Evolutionary conservation across 2,888 invertebrate species (phyloP), one percentile per base, ranked within the genome.

Genomic region (Epinotia brunnichana): DNA sequence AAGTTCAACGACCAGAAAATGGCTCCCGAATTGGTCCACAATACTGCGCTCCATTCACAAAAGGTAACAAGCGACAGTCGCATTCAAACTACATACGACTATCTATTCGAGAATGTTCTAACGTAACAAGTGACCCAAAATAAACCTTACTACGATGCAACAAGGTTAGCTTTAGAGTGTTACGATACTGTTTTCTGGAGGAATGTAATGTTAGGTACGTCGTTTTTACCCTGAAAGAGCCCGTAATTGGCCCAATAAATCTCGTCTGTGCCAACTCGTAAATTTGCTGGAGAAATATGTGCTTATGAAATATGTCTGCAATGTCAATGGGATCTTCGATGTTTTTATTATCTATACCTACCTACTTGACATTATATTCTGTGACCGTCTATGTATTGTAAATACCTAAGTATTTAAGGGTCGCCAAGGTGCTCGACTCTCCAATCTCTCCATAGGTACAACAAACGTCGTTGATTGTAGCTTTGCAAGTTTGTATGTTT

Each of bases 1-100:
- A 63, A 70, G 66, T 67, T 67, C 72, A 72, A 61, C 29, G 72
- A 15, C 66, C 72, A 53, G 44, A 63, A 61, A 72, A 61, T 17
- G 35, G 61, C 19, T 64, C 51, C 41, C 10, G 17, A 72, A 72
- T 72, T 67, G 67, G 56, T 48, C 13, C 48, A 72, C 54, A 72
- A 67, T 72, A 51, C 21, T 11, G 3, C 51, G 17, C 19, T 66
- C 17, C 39, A 29, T 13, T 13, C 35, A 44, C 67, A 17, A 51
- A 62, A 51, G 17, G 29, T 63, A 17, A 29, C 13, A 63, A 63
- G 19, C 17, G 41, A 39, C 57, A 29, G 9, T 5, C 7, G 29
- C 9, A 10, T 59, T 59, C 17, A n/a, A 17, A 5, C 13, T 13
- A 63, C 11, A n/a, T 29, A 29, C 24, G 62, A n/a, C 17, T 21